Conservation (phyloP, 2,888 invertebrate species). For the Tridacna gigas region DNA sequence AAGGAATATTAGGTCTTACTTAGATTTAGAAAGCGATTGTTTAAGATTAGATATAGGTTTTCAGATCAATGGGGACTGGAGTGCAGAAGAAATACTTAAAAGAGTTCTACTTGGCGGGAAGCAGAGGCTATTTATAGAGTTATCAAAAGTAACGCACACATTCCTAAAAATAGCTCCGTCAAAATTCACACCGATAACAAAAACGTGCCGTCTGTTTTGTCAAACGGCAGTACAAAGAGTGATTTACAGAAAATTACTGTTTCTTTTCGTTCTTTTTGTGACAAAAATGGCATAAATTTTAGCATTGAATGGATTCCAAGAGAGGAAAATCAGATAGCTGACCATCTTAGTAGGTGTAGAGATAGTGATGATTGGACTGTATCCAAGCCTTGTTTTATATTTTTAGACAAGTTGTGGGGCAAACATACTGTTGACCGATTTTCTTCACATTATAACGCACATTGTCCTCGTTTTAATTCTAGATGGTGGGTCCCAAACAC, state of each 20-base stretch:
- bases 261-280: slow-evolving; percentile 8
- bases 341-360: slow-evolving; percentile 17
- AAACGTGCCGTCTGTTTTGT: slow-evolving; percentile 12
- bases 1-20: too few species aligned
- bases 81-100: background rate
- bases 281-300: slow-evolving; percentile 8
- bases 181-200: slow-evolving; percentile 25
- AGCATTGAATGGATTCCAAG: slow-evolving; percentile 36
- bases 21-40: too few species aligned
- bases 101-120: slow-evolving; percentile 10
- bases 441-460: slow-evolving; percentile 25
- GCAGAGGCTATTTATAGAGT: slow-evolving; percentile 4
- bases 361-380: slow-evolving; percentile 31
- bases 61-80: background rate
- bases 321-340: slow-evolving; percentile 1
- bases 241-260: slow-evolving; percentile 13
- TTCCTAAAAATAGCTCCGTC: background rate
- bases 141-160: background rate
- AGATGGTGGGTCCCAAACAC: slow-evolving; percentile 30
- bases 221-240: slow-evolving; percentile 15
- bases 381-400: background rate
- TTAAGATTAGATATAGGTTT: background rate
- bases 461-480: slow-evolving; percentile 26
- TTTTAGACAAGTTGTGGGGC: slow-evolving; percentile 30
- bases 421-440: slow-evolving; percentile 35